Evolutionary conservation across 92 coral and sea anemone species (phyloP).

Genomic region (Phenganax subtilis): DNA sequence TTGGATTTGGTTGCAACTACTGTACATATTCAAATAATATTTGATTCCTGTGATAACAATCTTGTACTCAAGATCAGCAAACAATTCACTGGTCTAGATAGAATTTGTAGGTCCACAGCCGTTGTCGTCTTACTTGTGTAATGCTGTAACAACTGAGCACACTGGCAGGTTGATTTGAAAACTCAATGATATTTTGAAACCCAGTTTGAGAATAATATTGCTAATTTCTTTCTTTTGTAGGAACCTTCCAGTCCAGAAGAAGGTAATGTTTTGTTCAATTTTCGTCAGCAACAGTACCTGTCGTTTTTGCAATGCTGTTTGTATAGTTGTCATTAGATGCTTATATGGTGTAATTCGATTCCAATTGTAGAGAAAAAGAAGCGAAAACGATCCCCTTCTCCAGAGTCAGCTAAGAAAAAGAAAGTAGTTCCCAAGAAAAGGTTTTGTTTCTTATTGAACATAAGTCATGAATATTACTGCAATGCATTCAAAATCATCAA

Average conservation of each 20-base stretch:
- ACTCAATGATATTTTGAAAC: no score
- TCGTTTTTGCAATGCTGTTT: background rate
- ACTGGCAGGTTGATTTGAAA: no score
- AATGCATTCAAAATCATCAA: no score
- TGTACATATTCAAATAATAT: no score
- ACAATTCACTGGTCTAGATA: no score
- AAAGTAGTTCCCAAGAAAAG: conserved; percentile 43
- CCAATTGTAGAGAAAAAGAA: conserved; percentile 49
- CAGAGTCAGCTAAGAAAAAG: conserved; percentile 86
- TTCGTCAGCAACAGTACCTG: background rate
- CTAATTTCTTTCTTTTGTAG: conserved; percentile 19
- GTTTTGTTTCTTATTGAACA: conserved; percentile 32
- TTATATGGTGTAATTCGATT: no score
- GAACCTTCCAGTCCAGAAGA: conserved; percentile 65
- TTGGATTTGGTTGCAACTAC: no score
- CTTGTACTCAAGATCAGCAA: no score
- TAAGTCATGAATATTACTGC: background rate
- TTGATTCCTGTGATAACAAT: no score
- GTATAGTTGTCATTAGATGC: conserved; percentile 2
- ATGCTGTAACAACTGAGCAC: no score
- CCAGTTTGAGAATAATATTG: background rate
- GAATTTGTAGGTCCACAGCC: no score
- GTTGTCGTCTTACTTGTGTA: no score
- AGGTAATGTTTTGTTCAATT: conserved; percentile 26
- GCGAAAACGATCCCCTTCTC: conserved; percentile 85